phyloP scores from a whole-genome alignment of 1,140 invertebrate genomes.

The Batillaria attramentaria region DNA sequence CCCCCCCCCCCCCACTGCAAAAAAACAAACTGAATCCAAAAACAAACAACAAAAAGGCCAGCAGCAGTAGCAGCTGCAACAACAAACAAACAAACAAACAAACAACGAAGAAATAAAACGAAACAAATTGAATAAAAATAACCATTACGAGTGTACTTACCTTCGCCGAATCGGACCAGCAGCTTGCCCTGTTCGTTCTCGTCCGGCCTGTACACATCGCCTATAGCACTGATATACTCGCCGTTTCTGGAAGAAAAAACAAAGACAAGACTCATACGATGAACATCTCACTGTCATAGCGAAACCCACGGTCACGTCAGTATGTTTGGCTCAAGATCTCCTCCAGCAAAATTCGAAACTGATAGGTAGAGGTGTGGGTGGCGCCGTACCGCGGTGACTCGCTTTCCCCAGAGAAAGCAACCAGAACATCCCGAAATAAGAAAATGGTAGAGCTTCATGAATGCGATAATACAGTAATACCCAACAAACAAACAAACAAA shows the following conservation, averaged over 20 bases:
- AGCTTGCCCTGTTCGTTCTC: conserved; percentile 45
- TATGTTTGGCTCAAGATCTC: not conserved
- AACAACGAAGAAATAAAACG: no score
- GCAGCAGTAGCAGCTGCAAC: no score
- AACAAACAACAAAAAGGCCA: no score
- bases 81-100: no score
- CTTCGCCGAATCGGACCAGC: conserved; percentile 50
- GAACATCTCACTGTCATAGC: not conserved
- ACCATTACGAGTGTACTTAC: conserved; percentile 47
- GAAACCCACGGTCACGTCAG: not conserved
- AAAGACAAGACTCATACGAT: not conserved
- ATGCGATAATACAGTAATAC: no score
- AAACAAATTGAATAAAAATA: not conserved
- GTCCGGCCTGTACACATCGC: conserved; percentile 53
- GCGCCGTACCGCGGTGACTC: not conserved
- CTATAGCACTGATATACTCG: conserved; percentile 36
- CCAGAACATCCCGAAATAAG: not conserved
- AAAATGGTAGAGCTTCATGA: no score
- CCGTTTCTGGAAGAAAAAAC: conserved; percentile 35
- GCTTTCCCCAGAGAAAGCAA: not conserved
- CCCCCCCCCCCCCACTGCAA: no score
- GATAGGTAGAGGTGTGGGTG: no score
- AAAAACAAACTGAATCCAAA: no score
- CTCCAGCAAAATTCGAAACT: no score
- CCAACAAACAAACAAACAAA: no score